Percentiles rank a stretch among this genome's conserved stretches.
These are phyloP conservation scores for Chorisops tibialis DNA, from an alignment of 2,888 invertebrate genomes.

Conservation along the genomic window DNA sequence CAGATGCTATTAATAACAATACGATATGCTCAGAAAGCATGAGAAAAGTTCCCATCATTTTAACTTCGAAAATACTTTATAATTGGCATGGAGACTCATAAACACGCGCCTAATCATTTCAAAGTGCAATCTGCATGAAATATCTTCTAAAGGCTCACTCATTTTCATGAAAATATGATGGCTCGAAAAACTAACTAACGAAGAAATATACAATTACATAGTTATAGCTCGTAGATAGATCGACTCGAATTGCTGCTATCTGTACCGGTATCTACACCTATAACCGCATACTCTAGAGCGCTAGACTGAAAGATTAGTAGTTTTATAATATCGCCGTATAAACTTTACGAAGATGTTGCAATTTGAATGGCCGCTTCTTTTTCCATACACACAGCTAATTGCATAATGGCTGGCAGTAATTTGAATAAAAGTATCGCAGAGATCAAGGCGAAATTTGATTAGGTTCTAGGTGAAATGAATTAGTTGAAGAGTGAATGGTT, in stretches of 20 bases:
- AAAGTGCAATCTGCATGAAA: conserved; percentile 6
- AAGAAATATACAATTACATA: background rate
- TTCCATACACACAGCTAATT: background rate
- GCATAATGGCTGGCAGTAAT: conserved; percentile 9
- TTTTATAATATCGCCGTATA: conserved; percentile 3
- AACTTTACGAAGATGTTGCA: conserved; percentile 16
- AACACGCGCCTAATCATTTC: conserved; percentile 27
- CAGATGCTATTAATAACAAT: conserved; percentile 1
- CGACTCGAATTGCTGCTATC: background rate
- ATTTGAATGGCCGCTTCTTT: background rate
- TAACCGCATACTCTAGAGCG: too few relatives aligned
- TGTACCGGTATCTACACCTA: background rate
- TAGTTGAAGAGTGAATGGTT: too few relatives aligned
- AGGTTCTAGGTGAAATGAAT: background rate
- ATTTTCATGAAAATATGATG: conserved; percentile 8
- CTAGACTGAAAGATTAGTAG: conserved; percentile 5
- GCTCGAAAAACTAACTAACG: background rate
- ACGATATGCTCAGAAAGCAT: conserved; percentile 10
- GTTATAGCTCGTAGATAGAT: background rate
- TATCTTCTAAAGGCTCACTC: conserved; percentile 1
- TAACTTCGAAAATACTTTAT: conserved; percentile 13
- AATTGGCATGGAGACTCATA: conserved; percentile 28
- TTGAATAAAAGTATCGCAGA: conserved; percentile 2
- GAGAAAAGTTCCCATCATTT: conserved; percentile 15
- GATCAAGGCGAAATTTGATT: conserved; percentile 12